phyloP scores from a whole-genome alignment of 2,888 invertebrate species.

The Enchytraeus crypticus region DNA sequence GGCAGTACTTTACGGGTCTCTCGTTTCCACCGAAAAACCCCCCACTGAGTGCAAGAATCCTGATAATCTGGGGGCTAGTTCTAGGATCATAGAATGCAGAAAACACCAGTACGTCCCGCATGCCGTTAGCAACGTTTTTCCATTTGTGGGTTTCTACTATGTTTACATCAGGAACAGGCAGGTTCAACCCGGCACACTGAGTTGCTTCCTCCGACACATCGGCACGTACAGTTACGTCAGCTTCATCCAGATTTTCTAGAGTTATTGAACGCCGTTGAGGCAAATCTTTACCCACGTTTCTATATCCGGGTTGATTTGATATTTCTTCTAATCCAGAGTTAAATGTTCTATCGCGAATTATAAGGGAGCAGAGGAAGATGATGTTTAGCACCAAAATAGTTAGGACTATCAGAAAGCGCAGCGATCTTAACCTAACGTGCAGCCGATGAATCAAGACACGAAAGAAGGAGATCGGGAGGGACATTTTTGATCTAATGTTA shows the following conservation, averaged over 20 bases:
- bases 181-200: too few relatives aligned
- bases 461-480: too few relatives aligned
- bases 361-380: background rate
- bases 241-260: too few relatives aligned
- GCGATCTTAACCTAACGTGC: too few relatives aligned
- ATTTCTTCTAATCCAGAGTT: too few relatives aligned
- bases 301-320: too few relatives aligned
- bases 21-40: background rate
- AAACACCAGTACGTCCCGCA: slow-evolving; percentile 14
- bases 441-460: too few relatives aligned
- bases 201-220: too few relatives aligned
- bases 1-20: slow-evolving; percentile 11
- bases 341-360: background rate
- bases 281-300: too few relatives aligned
- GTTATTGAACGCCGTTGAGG: too few relatives aligned
- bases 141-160: background rate
- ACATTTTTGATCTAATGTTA: too few relatives aligned
- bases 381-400: background rate
- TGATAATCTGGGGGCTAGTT: background rate
- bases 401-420: background rate
- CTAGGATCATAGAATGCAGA: slow-evolving; percentile 19
- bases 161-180: background rate
- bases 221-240: too few relatives aligned
- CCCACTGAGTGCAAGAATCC: slow-evolving; percentile 11
- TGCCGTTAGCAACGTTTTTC: background rate